Evolutionary conservation across 2,113 vertebrate genomes (phyloP).

Genomic region (Actenoides lindsayi): DNA sequence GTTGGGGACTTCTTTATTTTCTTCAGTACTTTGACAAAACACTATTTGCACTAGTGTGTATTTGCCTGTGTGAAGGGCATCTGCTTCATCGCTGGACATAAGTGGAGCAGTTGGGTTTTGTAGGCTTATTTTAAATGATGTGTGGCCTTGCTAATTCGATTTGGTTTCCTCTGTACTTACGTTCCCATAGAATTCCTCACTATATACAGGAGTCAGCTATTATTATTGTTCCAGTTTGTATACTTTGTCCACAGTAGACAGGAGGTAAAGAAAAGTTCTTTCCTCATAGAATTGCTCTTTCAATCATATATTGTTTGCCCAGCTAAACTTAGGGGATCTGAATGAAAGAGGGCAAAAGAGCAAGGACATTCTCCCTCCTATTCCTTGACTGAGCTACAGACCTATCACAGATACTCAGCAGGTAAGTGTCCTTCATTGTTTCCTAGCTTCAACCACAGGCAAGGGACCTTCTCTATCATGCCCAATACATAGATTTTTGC

Average conservation of each 20-base stretch:
- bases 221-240: neutral
- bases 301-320: accelerated
- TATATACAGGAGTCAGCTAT: neutral
- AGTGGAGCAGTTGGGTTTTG: neutral
- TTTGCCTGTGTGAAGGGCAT: neutral
- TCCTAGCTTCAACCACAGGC: neutral
- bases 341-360: neutral
- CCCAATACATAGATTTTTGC: neutral
- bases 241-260: neutral
- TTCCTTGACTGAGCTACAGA: neutral
- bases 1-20: neutral
- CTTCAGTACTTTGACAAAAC: neutral
- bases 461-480: neutral
- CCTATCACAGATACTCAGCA: neutral
- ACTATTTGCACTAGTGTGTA: neutral
- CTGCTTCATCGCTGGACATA: neutral
- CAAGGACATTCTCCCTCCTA: accelerated
- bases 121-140: neutral
- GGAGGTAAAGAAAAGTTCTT: neutral
- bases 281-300: neutral
- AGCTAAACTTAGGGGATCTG: neutral
- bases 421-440: neutral
- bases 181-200: neutral
- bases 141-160: neutral
- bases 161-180: neutral